phyloP scores from a whole-genome alignment of 1,140 invertebrate species.

The Belonocnema kinseyi region DNA sequence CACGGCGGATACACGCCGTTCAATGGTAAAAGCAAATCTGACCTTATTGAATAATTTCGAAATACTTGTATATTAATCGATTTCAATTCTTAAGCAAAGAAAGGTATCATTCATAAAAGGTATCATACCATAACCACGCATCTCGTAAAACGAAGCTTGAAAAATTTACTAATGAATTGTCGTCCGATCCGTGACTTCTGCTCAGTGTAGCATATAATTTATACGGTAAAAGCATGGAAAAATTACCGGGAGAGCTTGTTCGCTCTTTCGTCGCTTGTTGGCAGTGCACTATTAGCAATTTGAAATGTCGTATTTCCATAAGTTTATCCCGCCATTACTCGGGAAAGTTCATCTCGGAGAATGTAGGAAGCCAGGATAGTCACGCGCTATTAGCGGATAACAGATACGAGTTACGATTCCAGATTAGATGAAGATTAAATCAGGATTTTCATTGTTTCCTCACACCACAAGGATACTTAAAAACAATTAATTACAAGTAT shows the following conservation, averaged over 20 bases:
- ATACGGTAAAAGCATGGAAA: constrained; percentile 29
- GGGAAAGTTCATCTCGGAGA: constrained; percentile 25
- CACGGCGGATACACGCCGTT: neutral
- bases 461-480: constrained; percentile 1
- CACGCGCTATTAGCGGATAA: constrained; percentile 26
- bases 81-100: neutral
- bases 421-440: constrained; percentile 26
- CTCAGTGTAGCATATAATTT: constrained; percentile 31
- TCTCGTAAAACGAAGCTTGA: constrained; percentile 12
- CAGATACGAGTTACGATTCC: constrained; percentile 14
- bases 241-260: constrained; percentile 21
- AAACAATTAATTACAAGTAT: constrained; percentile 18
- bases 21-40: neutral
- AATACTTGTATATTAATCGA: neutral
- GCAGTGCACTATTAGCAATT: constrained; percentile 30
- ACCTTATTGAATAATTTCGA: neutral
- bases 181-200: constrained; percentile 30
- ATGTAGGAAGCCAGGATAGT: constrained; percentile 14
- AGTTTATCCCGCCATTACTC: constrained; percentile 5
- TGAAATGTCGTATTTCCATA: constrained; percentile 31
- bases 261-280: constrained; percentile 30
- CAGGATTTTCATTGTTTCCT: constrained; percentile 22
- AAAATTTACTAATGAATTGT: constrained; percentile 30
- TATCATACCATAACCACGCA: constrained; percentile 19
- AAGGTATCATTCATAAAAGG: constrained; percentile 10